Percentiles rank a stretch among this genome's conserved stretches.
These are phyloP conservation scores for Muschampia plurimacula DNA, from an alignment of 2,888 invertebrate species.

Conservation along the genomic window DNA sequence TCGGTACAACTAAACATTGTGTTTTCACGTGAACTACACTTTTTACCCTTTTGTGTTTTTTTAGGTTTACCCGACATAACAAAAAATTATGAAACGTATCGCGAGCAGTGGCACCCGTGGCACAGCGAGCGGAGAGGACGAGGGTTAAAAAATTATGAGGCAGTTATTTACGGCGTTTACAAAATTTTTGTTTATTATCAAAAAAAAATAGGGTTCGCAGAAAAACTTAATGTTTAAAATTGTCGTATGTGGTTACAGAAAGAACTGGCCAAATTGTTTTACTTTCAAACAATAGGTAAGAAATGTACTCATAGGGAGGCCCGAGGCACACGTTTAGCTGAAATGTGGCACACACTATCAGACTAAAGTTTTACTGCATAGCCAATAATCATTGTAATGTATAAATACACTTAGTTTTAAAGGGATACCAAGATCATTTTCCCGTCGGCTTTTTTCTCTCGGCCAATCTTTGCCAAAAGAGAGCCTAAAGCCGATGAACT, in stretches of 20 bases:
- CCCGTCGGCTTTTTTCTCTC: too few relatives aligned
- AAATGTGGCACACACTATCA: too few relatives aligned
- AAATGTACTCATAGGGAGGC: too few relatives aligned
- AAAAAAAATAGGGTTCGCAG: background rate
- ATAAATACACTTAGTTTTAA: too few relatives aligned
- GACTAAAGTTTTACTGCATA: too few relatives aligned
- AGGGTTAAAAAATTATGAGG: background rate
- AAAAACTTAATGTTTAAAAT: background rate
- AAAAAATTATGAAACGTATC: slow-evolving; percentile 31
- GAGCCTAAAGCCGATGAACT: too few relatives aligned
- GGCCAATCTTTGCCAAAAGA: too few relatives aligned
- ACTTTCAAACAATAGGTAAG: too few relatives aligned
- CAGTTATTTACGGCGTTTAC: background rate
- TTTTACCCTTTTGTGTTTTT: slow-evolving; percentile 36
- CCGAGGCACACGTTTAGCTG: too few relatives aligned
- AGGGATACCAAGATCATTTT: too few relatives aligned
- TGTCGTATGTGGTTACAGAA: background rate
- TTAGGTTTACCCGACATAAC: slow-evolving; percentile 29
- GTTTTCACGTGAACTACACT: slow-evolving; percentile 42
- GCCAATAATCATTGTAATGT: too few relatives aligned
- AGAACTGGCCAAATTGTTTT: too few relatives aligned
- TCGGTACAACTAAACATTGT: slow-evolving; percentile 45
- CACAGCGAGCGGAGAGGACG: background rate
- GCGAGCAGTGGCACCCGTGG: background rate
- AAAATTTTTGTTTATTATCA: background rate